These are phyloP conservation scores for Amphipyra berbera DNA, from an alignment of 2,888 invertebrate species.

Conservation along the genomic window DNA sequence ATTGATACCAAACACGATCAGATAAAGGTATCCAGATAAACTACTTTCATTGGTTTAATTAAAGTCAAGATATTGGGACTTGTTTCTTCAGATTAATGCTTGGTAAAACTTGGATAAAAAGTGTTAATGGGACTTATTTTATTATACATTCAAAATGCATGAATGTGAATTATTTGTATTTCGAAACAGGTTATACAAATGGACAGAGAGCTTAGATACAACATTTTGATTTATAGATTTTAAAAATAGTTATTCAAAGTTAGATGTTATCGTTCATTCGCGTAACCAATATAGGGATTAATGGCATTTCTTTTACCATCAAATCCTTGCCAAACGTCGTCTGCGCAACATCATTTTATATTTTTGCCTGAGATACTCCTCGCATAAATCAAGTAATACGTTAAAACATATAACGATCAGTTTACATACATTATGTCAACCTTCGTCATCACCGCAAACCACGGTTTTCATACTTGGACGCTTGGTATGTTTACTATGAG, in stretches of 20 bases:
- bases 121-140: slow-evolving; percentile 12
- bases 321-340: slow-evolving; percentile 20
- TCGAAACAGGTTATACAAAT: neutral
- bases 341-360: slow-evolving; percentile 25
- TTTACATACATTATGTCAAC: slow-evolving; percentile 34
- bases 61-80: slow-evolving; percentile 39
- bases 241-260: too few species aligned
- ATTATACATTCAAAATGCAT: slow-evolving; percentile 7
- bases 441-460: slow-evolving; percentile 35
- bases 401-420: slow-evolving; percentile 18
- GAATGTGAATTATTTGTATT: neutral
- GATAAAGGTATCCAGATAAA: slow-evolving; percentile 47
- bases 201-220: neutral
- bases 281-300: too few species aligned
- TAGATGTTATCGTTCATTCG: too few species aligned
- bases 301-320: neutral
- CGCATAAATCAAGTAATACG: slow-evolving; percentile 26
- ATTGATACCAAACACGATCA: slow-evolving; percentile 44
- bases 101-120: neutral
- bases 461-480: slow-evolving; percentile 22
- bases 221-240: slow-evolving; percentile 1
- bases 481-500: slow-evolving; percentile 2
- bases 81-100: slow-evolving; percentile 34
- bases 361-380: slow-evolving; percentile 4
- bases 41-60: slow-evolving; percentile 57